Base-by-base conservation (phyloP, 2,888 invertebrate species). In the Dichetophora obliterata region DNA sequence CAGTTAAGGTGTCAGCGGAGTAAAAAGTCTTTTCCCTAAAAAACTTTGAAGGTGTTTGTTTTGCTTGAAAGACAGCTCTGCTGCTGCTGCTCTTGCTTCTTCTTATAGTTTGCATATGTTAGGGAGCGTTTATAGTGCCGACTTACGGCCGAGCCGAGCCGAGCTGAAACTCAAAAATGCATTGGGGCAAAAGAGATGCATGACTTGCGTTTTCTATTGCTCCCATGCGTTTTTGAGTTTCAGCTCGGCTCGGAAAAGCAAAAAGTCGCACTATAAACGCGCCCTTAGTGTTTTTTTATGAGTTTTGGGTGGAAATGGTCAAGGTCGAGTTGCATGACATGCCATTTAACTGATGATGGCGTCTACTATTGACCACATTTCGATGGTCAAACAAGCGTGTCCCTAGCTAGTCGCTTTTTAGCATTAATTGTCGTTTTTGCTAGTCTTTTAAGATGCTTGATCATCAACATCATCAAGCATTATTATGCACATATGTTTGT, bases 261-360 rank as follows among this genome's bases (percentile, higher is more conserved):
- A n/a, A n/a, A n/a, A n/a, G n/a, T n/a, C n/a, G n/a, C n/a, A n/a
- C n/a, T n/a, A n/a, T n/a, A n/a, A n/a, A n/a, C n/a, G n/a, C n/a
- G n/a, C n/a, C n/a, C n/a, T 52, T 50, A 50, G 16, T 16, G 22
- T 48, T 16, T 16, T 22, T 50, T 43, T 66, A 14, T 43, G 37
- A 14, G 9, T 50, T 68, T 68, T 48, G 11, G 54, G 54, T 70
- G 54, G 37, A 70, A 70, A 54, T 70, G 54, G 54, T 57, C 34
- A 70, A 70, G 70, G 70, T 70, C 70, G 59, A 59, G 19, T 57
- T 37, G 54, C 71, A 54, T 57, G 34, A 34, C 34, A 22, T 19
- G 66, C n/a, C 24, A 66, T 34, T 19, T 5, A 66, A 19, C 11
- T 66, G 14, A 16, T 59, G 59, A 59, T 59, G 59, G 27, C 59